Base-by-base conservation (phyloP, 1,140 invertebrate species). In the Drosophila saltans region DNA sequence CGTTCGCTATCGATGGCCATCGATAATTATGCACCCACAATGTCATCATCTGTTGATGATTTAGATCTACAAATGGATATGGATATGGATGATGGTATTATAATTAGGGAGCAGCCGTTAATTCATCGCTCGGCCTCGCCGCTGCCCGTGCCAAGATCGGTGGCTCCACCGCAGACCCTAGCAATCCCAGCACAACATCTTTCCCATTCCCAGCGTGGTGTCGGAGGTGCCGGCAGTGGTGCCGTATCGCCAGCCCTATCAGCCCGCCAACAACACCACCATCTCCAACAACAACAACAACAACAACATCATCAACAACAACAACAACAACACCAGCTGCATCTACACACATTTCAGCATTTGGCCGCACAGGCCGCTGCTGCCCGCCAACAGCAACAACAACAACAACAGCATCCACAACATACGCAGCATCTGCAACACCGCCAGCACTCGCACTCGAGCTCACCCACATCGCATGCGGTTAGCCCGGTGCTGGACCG, bases 1-100 rank as follows among this genome's bases (percentile, higher is more conserved):
- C 88, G 92, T 33, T 92, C 92, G 8, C 72, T 92, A 9, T 92
- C 92, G 24, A 92, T 92, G 84, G 91, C 92, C 67, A 91, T 92
- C 59, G 92, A 92, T 58, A 92, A 92, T 55, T 92, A 92, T 81
- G 85, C 88, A 30, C 91, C 90, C 59, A 57, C 78, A 33, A 73
- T 56, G 28, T 69, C 59, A 59, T 61, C 63, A 58, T 28, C 62
- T 66, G 65, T 64, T 66, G 45, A 28, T 68, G 21, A 69, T 21
- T 2, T 66, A 2, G 21, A 69, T 21, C 4, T 66, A 2, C 74
- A 81, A 63, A 68, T 84, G 33, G 78, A 86, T 66, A 48, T 88
- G 21, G 79, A 70, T 63, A 61, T 81, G 36, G 85, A 90, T 45
- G 78, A 88, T 58, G 79, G 85, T n/a, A 72, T 86, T 33, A 66